Conservation (phyloP, 2,113 vertebrate genomes). For the Malurus melanocephalus region DNA sequence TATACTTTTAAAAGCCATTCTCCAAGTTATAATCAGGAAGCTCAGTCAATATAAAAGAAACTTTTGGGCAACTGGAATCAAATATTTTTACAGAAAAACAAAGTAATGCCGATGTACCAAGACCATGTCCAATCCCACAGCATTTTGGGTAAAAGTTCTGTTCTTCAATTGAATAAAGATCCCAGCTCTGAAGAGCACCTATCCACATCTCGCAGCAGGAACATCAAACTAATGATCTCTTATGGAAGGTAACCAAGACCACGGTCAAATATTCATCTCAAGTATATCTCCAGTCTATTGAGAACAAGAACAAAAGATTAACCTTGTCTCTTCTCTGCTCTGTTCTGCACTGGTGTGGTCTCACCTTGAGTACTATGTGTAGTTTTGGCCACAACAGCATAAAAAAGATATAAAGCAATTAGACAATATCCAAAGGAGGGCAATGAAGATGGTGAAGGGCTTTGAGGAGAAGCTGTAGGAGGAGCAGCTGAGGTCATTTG, state of each 20-base stretch:
- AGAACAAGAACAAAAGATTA: background rate
- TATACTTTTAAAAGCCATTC: background rate
- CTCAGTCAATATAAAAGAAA: background rate
- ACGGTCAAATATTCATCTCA: background rate
- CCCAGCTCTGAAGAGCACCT: background rate
- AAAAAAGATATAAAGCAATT: background rate
- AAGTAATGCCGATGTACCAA: background rate
- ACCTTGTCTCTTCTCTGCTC: background rate
- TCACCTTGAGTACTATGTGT: background rate
- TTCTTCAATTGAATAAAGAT: background rate
- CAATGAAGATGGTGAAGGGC: background rate
- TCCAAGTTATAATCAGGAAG: background rate
- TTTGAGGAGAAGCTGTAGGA: fast-evolving
- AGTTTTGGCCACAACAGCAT: background rate
- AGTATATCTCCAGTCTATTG: background rate
- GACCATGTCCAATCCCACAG: background rate
- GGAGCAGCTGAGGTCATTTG: background rate
- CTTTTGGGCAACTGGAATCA: background rate
- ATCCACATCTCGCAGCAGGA: background rate
- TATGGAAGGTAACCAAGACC: background rate
- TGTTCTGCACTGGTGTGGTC: background rate
- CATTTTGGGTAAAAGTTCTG: background rate
- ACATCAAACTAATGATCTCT: background rate
- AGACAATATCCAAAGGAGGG: background rate
- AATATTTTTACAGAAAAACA: background rate